Evolutionary conservation across 2,797 vertebrate genomes (phyloP).

Genomic region (Oryzias dopingdopingensis): DNA sequence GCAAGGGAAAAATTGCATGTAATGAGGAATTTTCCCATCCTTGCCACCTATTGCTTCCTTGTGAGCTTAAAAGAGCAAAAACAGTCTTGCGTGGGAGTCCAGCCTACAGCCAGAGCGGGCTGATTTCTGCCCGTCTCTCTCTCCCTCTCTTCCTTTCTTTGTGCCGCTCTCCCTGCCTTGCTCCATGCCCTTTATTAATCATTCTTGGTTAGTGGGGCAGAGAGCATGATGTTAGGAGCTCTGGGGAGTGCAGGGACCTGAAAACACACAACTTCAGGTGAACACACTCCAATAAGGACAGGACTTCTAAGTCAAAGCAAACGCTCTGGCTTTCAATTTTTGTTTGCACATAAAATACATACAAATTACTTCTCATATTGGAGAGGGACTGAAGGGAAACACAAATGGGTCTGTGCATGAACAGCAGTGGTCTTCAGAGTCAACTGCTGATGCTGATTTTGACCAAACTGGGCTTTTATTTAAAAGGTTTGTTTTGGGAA

Average conservation of each 20-base stretch:
- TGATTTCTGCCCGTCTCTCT: slow-evolving; percentile 34
- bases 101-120: slow-evolving; percentile 51
- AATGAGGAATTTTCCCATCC: slow-evolving; percentile 29
- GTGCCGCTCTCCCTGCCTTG: slow-evolving; percentile 3
- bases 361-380: slow-evolving; percentile 10
- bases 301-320: slow-evolving; percentile 27
- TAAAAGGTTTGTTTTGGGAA: slow-evolving; percentile 21
- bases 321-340: slow-evolving; percentile 12
- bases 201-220: slow-evolving; percentile 73
- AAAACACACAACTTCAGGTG: slow-evolving; percentile 30
- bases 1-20: slow-evolving; percentile 21
- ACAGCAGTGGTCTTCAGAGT: slow-evolving; percentile 47
- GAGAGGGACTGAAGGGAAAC: slow-evolving; percentile 1
- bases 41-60: slow-evolving; percentile 47
- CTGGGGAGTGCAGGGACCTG: slow-evolving; percentile 46
- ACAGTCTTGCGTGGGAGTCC: slow-evolving; percentile 53
- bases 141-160: slow-evolving; percentile 21
- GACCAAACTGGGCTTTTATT: no score
- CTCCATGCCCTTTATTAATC: slow-evolving; percentile 71
- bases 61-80: slow-evolving; percentile 56
- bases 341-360: slow-evolving; percentile 21
- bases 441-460: slow-evolving; percentile 51
- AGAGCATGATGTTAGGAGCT: slow-evolving; percentile 61
- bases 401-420: slow-evolving; percentile 16
- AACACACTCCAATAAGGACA: slow-evolving; percentile 20